Base-by-base conservation (phyloP, 2,888 invertebrate species). In the Drosophila suboccidentalis region DNA sequence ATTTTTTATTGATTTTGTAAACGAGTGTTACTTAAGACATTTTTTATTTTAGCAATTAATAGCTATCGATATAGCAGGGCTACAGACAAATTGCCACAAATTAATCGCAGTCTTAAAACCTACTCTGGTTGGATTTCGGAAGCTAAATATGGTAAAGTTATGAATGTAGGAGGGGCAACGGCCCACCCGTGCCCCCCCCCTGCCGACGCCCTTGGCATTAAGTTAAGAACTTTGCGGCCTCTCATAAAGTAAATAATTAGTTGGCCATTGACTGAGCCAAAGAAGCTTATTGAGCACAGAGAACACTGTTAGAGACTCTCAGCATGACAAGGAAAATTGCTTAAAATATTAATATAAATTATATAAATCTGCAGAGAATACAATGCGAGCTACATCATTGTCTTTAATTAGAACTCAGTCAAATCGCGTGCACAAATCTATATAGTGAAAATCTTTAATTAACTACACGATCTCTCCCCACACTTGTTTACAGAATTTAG, bases 211-310 rank as follows among this genome's bases (percentile, higher is more conserved):
- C n/a, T 67, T 60, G 44, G 29, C 26, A 62, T 77, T 60, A 71
- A 47, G 17, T 71, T 19, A 34, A 43, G 11, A 62, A 59, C 58
- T 65, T 75, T 61, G 47, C 26, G 54, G 53, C 64, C 47, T 46
- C 49, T 36, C 46, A 47, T 19, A 43, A 65, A 43, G 55, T 71
- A 57, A 63, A 66, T 55, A 75, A 65, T 71, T 62, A 62, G 54
- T 22, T 65, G 47, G 41, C 49, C 22, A 60, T 55, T 47, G 54
- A 58, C 49, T 55, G 22, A 10, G n/a, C 10, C 36, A 36, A 4
- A 22, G 10, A 17, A 13, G 13, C 46, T 47, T 47, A 26, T 26
- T 39, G 19, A 3, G 15, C 17, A 6, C 13, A 39, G 9, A 47
- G 17, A 15, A 11, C 15, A 34, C 11, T 39, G 4, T 2, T 10